Evolutionary conservation across 2,888 invertebrate genomes (phyloP), one percentile per base, ranked within the genome.

Genomic region (Sphaerophoria taeniata): DNA sequence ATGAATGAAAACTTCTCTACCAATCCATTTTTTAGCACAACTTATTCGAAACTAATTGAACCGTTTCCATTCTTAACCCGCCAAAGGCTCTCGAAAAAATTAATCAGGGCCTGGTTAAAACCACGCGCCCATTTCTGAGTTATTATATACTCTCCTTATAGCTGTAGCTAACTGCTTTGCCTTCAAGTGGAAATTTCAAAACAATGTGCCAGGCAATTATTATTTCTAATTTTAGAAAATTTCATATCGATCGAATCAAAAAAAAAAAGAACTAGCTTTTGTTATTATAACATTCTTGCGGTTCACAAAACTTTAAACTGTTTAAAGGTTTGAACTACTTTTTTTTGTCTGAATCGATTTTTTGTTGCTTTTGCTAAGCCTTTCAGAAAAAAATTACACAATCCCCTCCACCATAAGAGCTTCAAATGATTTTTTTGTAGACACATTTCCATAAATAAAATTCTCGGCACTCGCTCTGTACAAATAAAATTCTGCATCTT

Each of bases 401-500:
- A 33, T 14, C 70, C 45, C 39, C 11, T 2, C 39, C 6, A 7
- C 39, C 36, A 7, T 36, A 36, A 36, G 34, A 45, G 33, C 16
- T 58, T 56, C 34, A 36, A 49, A 58, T 47, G 47, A 67, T 55
- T 43, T 31, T 60, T 53, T 24, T 24, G 51, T 72, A 45, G n/a
- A 36, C 55, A 39, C 63, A 70, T 77, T 77, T 77, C 70, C 72
- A 79, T 67, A 72, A 53, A n/a, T n/a, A 51, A 56, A 51, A 33
- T 65, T 65, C 39, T 39, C 49, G 56, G 49, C 55, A 43, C 49
- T 56, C 56, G n/a, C n/a, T n/a, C n/a, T n/a, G n/a, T 56, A 43
- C 58, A 71, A 56, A 67, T 47, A 33, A 71, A 75, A 71, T 47
- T 63, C 55, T 16, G 47, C 67, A 70, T 65, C 78, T 77, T 77